Conservation (phyloP, 2,113 vertebrate species). For the Ceyx cyanopectus region DNA sequence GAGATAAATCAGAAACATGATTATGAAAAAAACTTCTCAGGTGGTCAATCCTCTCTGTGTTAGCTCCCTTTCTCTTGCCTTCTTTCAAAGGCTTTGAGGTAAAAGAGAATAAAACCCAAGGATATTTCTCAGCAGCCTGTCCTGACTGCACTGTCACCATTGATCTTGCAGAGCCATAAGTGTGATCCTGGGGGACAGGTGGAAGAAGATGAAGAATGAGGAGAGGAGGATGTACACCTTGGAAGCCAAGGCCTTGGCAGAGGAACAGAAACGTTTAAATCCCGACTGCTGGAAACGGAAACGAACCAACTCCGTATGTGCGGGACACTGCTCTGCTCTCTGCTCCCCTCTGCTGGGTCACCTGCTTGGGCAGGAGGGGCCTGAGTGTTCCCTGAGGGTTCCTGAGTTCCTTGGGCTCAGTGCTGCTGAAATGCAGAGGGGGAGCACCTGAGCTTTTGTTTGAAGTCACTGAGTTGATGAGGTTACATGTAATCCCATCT, state of each 20-base stretch:
- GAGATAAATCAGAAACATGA: neutral
- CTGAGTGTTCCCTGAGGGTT: neutral
- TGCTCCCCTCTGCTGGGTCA: neutral
- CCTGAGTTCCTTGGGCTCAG: neutral
- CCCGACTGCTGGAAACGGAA: conserved; percentile 99
- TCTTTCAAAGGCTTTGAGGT: neutral
- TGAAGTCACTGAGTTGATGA: neutral
- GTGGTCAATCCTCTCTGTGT: neutral
- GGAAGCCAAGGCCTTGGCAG: conserved; percentile 98
- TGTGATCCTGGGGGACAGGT: conserved; percentile 98
- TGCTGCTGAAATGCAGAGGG: neutral
- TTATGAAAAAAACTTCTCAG: neutral
- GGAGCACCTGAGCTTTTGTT: fast-evolving
- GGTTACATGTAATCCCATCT: neutral
- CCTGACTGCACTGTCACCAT: conserved; percentile 42
- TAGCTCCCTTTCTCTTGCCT: neutral
- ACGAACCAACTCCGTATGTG: conserved; percentile 96
- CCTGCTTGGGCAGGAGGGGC: neutral
- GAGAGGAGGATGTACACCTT: conserved; percentile 96
- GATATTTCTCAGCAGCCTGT: neutral
- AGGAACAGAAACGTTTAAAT: conserved; percentile 98
- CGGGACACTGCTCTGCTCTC: neutral
- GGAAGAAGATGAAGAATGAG: conserved; percentile 99
- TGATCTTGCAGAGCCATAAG: conserved; percentile 93
- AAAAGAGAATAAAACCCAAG: neutral